A percentile compares a stretch with the other conserved stretches of the same genome.
phyloP scores from a whole-genome alignment of 1,140 invertebrate species.

The Reticulitermes speratus region DNA sequence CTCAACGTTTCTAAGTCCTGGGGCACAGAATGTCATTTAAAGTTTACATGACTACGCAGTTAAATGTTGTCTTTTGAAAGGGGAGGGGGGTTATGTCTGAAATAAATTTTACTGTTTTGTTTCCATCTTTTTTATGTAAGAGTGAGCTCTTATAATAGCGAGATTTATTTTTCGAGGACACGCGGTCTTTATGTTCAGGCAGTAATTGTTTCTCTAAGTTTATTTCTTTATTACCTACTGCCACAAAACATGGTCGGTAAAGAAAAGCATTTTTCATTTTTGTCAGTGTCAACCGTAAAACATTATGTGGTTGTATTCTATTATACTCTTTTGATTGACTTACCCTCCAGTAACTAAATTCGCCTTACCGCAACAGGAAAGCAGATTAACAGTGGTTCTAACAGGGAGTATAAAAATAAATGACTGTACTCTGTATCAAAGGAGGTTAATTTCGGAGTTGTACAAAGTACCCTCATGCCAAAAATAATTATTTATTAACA shows the following conservation, averaged over 20 bases:
- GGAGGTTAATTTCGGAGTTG: too few relatives aligned
- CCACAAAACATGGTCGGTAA: neutral
- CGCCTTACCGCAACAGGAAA: too few relatives aligned
- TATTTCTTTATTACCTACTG: neutral
- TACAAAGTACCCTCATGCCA: too few relatives aligned
- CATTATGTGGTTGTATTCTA: neutral
- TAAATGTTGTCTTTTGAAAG: neutral
- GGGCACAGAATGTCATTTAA: neutral
- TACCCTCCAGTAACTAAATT: too few relatives aligned
- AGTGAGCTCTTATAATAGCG: neutral
- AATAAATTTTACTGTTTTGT: conserved; percentile 10
- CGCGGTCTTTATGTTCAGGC: neutral
- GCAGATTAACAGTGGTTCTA: too few relatives aligned
- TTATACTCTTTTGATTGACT: too few relatives aligned
- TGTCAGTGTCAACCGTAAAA: neutral
- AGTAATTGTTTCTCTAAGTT: neutral
- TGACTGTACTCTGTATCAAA: too few relatives aligned
- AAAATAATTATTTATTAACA: too few relatives aligned
- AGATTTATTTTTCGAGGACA: neutral
- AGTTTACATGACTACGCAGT: neutral
- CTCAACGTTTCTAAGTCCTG: neutral
- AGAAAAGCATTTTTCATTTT: too few relatives aligned
- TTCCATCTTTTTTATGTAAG: neutral
- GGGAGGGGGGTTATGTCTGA: neutral
- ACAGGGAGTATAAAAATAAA: too few relatives aligned